phyloP scores from a whole-genome alignment of 1,140 invertebrate genomes.

The Danaus plexippus region DNA sequence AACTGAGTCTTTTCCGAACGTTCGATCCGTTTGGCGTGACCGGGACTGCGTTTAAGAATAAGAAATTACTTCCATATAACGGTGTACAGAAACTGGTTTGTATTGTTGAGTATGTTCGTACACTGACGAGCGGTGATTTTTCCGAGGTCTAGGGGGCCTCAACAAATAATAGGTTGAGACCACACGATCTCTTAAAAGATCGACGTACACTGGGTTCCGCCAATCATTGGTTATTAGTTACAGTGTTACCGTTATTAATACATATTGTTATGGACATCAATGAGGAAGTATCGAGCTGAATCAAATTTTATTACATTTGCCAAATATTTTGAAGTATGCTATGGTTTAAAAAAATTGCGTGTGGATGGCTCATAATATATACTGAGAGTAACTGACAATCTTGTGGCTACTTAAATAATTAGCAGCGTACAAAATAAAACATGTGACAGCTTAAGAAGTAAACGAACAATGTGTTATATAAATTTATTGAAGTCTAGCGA shows the following conservation, averaged over 20 bases:
- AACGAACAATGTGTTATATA: background rate
- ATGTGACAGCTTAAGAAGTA: background rate
- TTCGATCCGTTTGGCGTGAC: slow-evolving; percentile 45
- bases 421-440: no score
- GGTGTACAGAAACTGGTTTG: slow-evolving; percentile 59
- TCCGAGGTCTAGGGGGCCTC: slow-evolving; percentile 36
- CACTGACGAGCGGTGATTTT: slow-evolving; percentile 42
- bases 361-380: no score
- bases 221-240: no score
- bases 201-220: no score
- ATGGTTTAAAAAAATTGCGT: no score
- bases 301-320: no score
- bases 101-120: slow-evolving; percentile 38
- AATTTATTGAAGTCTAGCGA: background rate
- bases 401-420: no score
- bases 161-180: slow-evolving; percentile 23
- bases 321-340: no score
- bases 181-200: slow-evolving; percentile 3
- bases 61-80: slow-evolving; percentile 58
- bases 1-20: slow-evolving; percentile 32
- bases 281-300: no score
- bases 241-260: no score
- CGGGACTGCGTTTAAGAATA: slow-evolving; percentile 41
- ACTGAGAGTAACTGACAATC: no score
- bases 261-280: no score